These are phyloP conservation scores for Sebastes cheni DNA, from an alignment of 2,797 vertebrate genomes.

Conservation along the genomic window DNA sequence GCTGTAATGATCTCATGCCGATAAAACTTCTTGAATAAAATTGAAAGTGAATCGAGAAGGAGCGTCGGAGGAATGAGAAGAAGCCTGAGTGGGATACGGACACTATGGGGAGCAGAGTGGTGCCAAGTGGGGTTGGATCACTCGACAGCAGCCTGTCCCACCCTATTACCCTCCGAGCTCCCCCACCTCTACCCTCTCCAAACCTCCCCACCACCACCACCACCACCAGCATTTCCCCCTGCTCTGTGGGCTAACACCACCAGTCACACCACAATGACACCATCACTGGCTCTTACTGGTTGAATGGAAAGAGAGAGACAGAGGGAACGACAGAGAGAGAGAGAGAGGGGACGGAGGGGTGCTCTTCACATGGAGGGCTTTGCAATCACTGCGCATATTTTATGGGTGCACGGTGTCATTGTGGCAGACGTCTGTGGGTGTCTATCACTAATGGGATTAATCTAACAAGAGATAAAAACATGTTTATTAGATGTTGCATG, in stretches of 20 bases:
- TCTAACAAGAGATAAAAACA: background rate
- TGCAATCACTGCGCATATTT: conserved; percentile 65
- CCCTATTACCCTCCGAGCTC: conserved; percentile 73
- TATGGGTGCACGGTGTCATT: conserved; percentile 33
- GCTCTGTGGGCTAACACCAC: conserved; percentile 63
- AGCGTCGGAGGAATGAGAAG: conserved; percentile 36
- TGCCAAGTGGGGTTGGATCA: conserved; percentile 83
- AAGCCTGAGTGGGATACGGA: conserved; percentile 49
- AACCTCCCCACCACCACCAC: conserved; percentile 32
- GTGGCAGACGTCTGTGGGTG: conserved; percentile 20
- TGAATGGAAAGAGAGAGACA: conserved; percentile 43
- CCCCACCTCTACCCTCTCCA: conserved; percentile 54
- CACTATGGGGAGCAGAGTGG: conserved; percentile 64
- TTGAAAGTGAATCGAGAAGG: conserved; percentile 16
- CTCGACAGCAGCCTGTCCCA: conserved; percentile 76
- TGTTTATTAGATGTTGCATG: background rate
- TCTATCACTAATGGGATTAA: conserved; percentile 18
- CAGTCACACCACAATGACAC: conserved; percentile 74
- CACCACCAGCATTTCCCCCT: conserved; percentile 17
- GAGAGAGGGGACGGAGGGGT: conserved; percentile 18
- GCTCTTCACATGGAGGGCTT: conserved; percentile 66
- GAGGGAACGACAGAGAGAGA: background rate
- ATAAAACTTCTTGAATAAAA: conserved; percentile 37
- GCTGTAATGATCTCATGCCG: conserved; percentile 1
- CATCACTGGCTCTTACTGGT: conserved; percentile 48